phyloP scores from a whole-genome alignment of 1,140 invertebrate genomes.

The Drosophila malerkotliana region DNA sequence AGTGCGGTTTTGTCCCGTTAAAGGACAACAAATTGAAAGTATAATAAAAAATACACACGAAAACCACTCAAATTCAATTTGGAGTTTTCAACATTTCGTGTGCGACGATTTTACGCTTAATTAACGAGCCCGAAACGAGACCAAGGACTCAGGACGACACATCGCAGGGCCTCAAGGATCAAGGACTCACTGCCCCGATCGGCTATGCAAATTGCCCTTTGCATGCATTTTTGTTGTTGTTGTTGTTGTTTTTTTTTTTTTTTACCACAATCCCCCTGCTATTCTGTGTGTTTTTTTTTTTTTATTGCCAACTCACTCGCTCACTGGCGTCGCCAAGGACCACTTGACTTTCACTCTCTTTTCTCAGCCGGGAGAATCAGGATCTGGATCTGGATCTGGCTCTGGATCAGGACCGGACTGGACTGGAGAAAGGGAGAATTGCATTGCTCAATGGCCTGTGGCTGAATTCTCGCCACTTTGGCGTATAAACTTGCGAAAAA shows the following conservation, averaged over 20 bases:
- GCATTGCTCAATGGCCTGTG: constrained; percentile 30
- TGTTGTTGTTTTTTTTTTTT: background rate
- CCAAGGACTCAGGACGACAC: constrained; percentile 3
- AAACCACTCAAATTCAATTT: constrained; percentile 76
- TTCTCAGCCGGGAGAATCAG: background rate
- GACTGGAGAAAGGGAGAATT: constrained; percentile 1
- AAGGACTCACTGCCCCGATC: constrained; percentile 9
- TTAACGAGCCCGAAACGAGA: constrained; percentile 54
- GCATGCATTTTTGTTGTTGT: constrained; percentile 8
- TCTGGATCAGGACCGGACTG: background rate
- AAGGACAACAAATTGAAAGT: constrained; percentile 4
- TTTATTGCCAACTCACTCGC: constrained; percentile 21
- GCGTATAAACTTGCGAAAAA: constrained; percentile 10
- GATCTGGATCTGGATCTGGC: background rate
- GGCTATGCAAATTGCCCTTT: constrained; percentile 68
- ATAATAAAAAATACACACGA: constrained; percentile 25
- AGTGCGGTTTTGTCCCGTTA: constrained; percentile 46
- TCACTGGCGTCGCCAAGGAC: constrained; percentile 54
- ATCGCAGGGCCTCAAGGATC: constrained; percentile 6
- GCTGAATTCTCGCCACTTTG: constrained; percentile 19
- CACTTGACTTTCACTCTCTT: constrained; percentile 77
- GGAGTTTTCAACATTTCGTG: constrained; percentile 50
- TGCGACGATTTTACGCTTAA: constrained; percentile 77
- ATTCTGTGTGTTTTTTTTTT: background rate
- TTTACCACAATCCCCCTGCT: constrained; percentile 4